phyloP scores from a whole-genome alignment of 2,797 vertebrate species.

The Falco concolor region DNA sequence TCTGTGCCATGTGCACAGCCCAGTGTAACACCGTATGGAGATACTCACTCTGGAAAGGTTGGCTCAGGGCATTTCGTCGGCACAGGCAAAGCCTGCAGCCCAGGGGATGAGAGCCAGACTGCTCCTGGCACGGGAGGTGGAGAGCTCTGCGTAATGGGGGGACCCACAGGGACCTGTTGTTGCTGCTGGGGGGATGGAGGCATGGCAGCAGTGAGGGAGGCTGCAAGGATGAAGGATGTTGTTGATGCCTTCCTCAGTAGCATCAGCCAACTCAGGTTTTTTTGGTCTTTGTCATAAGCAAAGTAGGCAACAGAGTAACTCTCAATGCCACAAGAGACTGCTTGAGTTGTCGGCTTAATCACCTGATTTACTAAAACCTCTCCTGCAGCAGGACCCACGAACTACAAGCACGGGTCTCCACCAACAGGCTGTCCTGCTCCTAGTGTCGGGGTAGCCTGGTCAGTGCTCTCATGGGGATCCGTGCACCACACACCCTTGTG shows the following conservation, averaged over 20 bases:
- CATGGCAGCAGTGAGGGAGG: neutral
- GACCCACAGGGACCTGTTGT: neutral
- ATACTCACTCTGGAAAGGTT: neutral
- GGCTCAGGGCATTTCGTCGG: neutral
- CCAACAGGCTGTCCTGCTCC: neutral
- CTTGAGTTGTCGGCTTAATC: neutral
- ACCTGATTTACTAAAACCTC: neutral
- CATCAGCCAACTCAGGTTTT: rapidly evolving
- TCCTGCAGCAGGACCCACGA: neutral
- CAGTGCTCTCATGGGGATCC: neutral
- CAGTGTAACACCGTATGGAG: neutral
- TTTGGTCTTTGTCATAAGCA: neutral
- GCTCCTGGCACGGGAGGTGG: neutral
- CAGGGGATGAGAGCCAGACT: neutral
- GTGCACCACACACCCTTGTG: rapidly evolving
- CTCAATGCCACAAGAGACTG: neutral
- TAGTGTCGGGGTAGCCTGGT: neutral
- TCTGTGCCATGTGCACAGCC: neutral
- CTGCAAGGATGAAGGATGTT: rapidly evolving
- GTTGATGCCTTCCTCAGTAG: neutral
- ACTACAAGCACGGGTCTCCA: neutral
- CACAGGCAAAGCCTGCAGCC: neutral
- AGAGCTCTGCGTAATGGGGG: neutral
- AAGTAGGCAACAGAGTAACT: neutral
- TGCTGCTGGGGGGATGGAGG: neutral